Evolutionary conservation across 2,113 vertebrate species (phyloP).

Genomic region (Nothobranchius furzeri): DNA sequence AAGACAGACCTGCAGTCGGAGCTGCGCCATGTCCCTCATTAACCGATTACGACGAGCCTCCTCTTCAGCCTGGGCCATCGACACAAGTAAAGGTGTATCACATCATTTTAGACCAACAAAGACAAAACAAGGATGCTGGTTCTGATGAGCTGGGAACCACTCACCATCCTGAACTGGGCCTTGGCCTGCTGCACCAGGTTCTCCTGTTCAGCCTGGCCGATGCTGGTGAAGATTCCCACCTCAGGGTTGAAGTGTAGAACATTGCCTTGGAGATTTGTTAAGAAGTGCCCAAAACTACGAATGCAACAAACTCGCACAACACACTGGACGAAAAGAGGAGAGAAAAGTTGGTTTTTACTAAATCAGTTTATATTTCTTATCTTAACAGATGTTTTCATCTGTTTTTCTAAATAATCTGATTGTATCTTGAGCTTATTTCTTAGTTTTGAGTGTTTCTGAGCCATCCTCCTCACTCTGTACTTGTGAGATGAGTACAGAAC

Average conservation of each 20-base stretch:
- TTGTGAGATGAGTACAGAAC: not conserved
- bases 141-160: no score
- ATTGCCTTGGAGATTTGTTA: conserved; percentile 90
- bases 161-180: conserved; percentile 97
- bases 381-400: no score
- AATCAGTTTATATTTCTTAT: no score
- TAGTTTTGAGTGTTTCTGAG: not conserved
- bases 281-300: conserved; percentile 95
- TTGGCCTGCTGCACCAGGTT: conserved; percentile 91
- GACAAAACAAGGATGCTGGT: no score
- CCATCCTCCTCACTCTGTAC: not conserved
- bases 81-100: not conserved
- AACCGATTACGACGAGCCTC: conserved; percentile 94
- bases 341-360: no score
- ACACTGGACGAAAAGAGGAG: conserved; percentile 74
- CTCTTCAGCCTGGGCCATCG: conserved; percentile 87
- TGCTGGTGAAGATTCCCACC: conserved; percentile 95
- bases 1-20: conserved; percentile 88
- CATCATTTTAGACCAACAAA: no score
- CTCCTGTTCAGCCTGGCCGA: conserved; percentile 87
- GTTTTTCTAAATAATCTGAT: not conserved
- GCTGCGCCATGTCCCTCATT: conserved; percentile 98
- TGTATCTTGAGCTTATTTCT: not conserved
- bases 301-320: conserved; percentile 90
- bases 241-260: conserved; percentile 94